phyloP scores from a whole-genome alignment of 2,113 vertebrate genomes.

The Falco punctatus region DNA sequence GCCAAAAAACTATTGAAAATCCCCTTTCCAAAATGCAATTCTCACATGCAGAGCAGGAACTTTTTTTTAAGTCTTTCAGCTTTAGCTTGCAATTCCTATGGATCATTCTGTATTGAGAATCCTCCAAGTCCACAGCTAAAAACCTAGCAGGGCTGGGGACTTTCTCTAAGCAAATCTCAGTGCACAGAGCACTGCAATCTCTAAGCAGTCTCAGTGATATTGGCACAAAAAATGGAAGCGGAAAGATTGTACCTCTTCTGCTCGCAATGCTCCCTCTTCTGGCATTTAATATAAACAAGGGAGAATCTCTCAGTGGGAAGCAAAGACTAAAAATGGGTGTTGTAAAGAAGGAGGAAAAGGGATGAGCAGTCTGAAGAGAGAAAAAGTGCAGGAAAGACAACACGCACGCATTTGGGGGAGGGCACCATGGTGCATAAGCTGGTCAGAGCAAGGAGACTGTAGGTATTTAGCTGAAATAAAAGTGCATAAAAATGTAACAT shows the following conservation, averaged over 20 bases:
- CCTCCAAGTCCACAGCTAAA: neutral
- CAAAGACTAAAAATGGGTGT: neutral
- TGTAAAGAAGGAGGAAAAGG: neutral
- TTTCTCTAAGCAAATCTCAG: neutral
- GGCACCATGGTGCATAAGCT: neutral
- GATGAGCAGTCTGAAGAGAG: neutral
- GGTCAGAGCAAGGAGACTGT: neutral
- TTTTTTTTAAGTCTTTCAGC: neutral
- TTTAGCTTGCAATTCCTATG: neutral
- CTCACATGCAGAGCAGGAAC: neutral
- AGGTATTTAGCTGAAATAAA: neutral
- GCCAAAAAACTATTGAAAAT: neutral
- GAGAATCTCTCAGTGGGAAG: neutral
- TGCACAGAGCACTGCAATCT: neutral
- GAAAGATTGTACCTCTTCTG: neutral
- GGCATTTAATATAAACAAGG: neutral
- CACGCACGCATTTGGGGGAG: accelerated
- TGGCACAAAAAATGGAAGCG: neutral
- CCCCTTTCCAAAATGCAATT: neutral
- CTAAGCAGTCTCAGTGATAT: neutral
- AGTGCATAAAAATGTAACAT: neutral
- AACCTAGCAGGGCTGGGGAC: neutral
- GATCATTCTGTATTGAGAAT: neutral
- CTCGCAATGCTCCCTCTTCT: constrained; percentile 23
- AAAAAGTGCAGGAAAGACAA: neutral